Percentiles rank a stretch among this genome's conserved stretches.
These are phyloP conservation scores for Nyleta sp. DNA, from an alignment of 2,888 invertebrate genomes.

Conservation along the genomic window DNA sequence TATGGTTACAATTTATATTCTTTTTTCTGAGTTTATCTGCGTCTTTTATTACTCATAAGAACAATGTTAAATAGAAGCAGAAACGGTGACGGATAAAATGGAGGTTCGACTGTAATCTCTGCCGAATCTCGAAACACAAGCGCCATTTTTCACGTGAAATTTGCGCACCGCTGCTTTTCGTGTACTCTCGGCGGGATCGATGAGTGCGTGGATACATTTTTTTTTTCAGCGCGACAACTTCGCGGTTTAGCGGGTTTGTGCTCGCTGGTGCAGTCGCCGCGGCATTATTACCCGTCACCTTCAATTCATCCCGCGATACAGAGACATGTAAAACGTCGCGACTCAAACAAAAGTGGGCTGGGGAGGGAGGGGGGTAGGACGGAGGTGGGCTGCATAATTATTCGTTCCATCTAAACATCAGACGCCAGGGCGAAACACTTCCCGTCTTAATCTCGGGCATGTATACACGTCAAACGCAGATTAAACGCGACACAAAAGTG, in stretches of 20 bases:
- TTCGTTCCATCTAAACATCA: conserved; percentile 14
- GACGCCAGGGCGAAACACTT: neutral
- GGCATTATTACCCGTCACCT: conserved; percentile 49
- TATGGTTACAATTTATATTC: too few species aligned
- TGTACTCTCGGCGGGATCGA: conserved; percentile 29
- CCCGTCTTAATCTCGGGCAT: conserved; percentile 9
- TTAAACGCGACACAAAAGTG: conserved; percentile 17
- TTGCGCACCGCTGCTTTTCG: too few species aligned
- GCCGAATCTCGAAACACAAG: too few species aligned
- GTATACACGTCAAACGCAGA: neutral
- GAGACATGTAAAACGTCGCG: conserved; percentile 13
- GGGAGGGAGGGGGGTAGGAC: neutral
- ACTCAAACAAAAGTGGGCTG: neutral
- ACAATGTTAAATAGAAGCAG: too few species aligned
- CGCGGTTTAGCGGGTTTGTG: conserved; percentile 40
- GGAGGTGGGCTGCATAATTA: conserved; percentile 11
- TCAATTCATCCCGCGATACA: conserved; percentile 22
- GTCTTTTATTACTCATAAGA: too few species aligned
- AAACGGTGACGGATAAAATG: too few species aligned
- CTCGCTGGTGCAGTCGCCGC: conserved; percentile 30
- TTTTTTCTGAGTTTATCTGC: too few species aligned
- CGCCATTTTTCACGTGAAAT: too few species aligned
- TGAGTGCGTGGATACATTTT: conserved; percentile 38
- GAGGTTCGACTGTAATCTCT: too few species aligned
- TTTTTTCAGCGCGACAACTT: conserved; percentile 30